phyloP scores from a whole-genome alignment of 2,797 vertebrate species.

The Eurystomus glaucurus region DNA sequence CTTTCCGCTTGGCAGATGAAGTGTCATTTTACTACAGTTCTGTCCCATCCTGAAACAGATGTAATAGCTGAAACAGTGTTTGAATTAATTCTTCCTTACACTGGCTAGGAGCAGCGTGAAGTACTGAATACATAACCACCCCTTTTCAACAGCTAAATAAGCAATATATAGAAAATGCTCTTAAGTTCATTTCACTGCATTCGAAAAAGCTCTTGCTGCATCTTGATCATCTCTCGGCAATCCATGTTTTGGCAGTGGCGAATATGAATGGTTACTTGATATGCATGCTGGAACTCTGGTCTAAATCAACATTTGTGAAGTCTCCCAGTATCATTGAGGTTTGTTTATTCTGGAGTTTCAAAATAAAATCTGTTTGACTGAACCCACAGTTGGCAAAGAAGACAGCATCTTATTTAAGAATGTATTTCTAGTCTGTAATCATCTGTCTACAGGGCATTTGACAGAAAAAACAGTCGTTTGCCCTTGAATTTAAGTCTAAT shows the following conservation, averaged over 20 bases:
- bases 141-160: neutral
- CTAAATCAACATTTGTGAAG: slow-evolving; percentile 58
- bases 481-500: slow-evolving; percentile 19
- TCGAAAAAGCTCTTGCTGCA: neutral
- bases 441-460: slow-evolving; percentile 43
- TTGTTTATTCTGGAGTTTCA: slow-evolving; percentile 79
- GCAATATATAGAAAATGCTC: neutral
- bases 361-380: slow-evolving; percentile 38
- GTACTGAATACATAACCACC: neutral
- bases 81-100: neutral
- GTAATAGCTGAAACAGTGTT: neutral
- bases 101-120: neutral
- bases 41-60: neutral
- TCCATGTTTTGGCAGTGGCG: neutral
- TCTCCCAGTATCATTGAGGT: slow-evolving; percentile 51
- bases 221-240: neutral
- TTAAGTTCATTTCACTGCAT: neutral
- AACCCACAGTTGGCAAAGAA: slow-evolving; percentile 60
- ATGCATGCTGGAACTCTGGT: slow-evolving; percentile 5
- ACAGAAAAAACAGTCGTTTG: slow-evolving; percentile 42
- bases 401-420: slow-evolving; percentile 51
- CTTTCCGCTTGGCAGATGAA: neutral
- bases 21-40: neutral
- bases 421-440: slow-evolving; percentile 63
- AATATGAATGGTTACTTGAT: slow-evolving; percentile 21